phyloP scores from a whole-genome alignment of 2,888 invertebrate species.

The Scotopteryx bipunctaria region DNA sequence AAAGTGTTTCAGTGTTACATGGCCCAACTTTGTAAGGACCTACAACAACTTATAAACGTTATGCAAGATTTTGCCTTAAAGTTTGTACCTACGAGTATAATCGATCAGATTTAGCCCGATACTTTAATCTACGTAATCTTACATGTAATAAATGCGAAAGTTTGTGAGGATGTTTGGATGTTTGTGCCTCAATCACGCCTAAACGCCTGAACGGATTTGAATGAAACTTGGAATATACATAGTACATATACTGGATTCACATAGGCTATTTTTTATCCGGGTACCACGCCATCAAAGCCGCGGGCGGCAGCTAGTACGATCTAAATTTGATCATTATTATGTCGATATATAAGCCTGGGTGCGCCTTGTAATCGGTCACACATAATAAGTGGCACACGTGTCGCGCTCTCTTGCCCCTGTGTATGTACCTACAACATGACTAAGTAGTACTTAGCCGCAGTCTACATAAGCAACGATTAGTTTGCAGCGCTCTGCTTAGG shows the following conservation, averaged over 20 bases:
- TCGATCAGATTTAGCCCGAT: neutral
- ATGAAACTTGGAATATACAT: too few species aligned
- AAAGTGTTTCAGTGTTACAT: neutral
- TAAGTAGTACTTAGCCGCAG: conserved; percentile 15
- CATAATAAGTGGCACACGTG: conserved; percentile 29
- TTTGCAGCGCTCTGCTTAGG: conserved; percentile 13
- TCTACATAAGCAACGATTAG: conserved; percentile 20
- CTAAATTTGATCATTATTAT: too few species aligned
- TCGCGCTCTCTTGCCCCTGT: conserved; percentile 38
- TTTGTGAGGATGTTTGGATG: too few species aligned
- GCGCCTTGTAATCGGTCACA: conserved; percentile 34
- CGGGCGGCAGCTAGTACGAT: too few species aligned
- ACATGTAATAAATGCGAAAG: too few species aligned
- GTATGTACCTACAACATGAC: conserved; percentile 25
- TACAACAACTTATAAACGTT: neutral
- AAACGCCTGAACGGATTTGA: too few species aligned
- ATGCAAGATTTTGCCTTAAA: neutral
- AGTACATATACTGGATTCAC: too few species aligned
- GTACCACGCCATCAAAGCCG: too few species aligned
- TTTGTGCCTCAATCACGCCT: too few species aligned
- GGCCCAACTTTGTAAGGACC: too few species aligned
- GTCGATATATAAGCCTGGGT: conserved; percentile 26
- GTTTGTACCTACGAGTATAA: neutral
- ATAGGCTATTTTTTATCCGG: too few species aligned
- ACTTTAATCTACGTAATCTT: neutral